Base-by-base conservation (phyloP, 2,888 invertebrate genomes). In the Oscheius onirici region DNA sequence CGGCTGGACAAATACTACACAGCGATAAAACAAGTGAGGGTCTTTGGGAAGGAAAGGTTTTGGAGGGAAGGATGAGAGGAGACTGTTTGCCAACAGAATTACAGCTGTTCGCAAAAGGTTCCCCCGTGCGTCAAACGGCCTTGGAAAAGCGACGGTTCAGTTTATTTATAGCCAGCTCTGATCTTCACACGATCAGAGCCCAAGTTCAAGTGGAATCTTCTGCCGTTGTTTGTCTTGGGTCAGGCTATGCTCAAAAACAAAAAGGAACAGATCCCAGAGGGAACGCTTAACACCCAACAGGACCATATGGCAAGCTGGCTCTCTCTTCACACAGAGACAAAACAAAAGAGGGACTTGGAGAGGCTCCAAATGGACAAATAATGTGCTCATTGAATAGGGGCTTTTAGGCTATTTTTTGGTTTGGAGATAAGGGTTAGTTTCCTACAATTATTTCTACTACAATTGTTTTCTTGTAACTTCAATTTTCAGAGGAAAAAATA, bases 281-380 rank as follows among this genome's bases (percentile, higher is more conserved):
- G 34, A 34, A 34, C 34, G 34, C 8, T 34, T 34, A 34, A 34
- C 34, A 34, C 24, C 11, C 46, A 49, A 63, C 13, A 46, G 63
- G 63, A 49, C 63, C 63, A 63, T 63, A 63, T 63, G 63, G 63
- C 46, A 28, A n/a, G n/a, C n/a, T n/a, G n/a, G 22, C 15, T 24
- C 63, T 22, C 34, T 34, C 63, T 63, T 63, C 49, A 63, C 49
- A 46, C 26, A 17, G 49, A 41, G 5, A 61, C 63, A 63, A 63
- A 63, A 34, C 34, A 34, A 34, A 8, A 6, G 8, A 8, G 5
- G 3, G 5, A 6, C 34, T 6, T 34, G 34, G 34, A 34, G 34
- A 34, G 44, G 34, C 41, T 43, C 43, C 60, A 60, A 60, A 60
- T 46, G 63, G 28, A 49, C 49, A 63, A 63, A 63, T 49, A 63